These are phyloP conservation scores for Theretra japonica DNA, from an alignment of 2,888 invertebrate species.

Conservation along the genomic window DNA sequence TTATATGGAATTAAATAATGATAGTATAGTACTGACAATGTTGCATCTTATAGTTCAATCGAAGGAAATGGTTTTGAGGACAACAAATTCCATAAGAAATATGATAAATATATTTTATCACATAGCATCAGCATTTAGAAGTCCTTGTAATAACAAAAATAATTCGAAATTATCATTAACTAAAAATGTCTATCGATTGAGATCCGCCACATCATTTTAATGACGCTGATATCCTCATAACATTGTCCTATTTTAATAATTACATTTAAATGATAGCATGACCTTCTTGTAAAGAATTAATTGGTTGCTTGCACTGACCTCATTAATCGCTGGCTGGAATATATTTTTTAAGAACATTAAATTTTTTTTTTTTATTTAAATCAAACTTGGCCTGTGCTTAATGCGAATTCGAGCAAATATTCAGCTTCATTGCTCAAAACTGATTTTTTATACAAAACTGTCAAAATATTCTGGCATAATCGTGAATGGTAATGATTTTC, in stretches of 20 bases:
- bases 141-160: neutral
- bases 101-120: neutral
- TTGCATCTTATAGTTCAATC: no score
- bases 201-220: neutral
- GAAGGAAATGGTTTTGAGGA: no score
- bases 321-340: neutral
- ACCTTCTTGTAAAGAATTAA: neutral
- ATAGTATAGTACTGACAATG: no score
- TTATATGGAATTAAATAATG: no score
- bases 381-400: neutral
- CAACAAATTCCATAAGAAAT: no score
- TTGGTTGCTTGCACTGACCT: neutral
- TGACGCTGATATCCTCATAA: neutral
- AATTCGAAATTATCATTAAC: neutral
- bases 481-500: no score
- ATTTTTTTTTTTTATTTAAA: neutral
- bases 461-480: no score
- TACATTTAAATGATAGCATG: conserved; percentile 18
- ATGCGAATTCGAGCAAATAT: no score
- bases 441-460: no score
- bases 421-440: no score
- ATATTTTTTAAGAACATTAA: neutral
- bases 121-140: no score
- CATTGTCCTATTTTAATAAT: neutral
- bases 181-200: neutral